Evolutionary conservation across 1,140 invertebrate genomes (phyloP), one percentile per base, ranked within the genome.

Genomic region (Antheraea pernyi): DNA sequence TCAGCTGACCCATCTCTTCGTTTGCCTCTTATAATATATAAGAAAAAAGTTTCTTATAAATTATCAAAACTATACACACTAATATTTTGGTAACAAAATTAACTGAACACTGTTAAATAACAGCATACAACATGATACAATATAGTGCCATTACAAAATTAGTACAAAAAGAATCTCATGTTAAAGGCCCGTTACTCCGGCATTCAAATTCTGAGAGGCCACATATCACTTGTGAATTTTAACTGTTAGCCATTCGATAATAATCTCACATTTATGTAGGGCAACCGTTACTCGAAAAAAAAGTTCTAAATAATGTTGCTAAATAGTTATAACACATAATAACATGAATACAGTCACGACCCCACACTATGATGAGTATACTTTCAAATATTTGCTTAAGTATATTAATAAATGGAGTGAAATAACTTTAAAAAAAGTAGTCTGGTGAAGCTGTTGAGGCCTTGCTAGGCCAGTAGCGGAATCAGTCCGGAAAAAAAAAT

Each of bases 191-290:
- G 46, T 53, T 53, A 53, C 11, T 53, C 0, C 16, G 46, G 9
- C 46, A 53, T 53, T 53, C 46, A n/a, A 53, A 53, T 53, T 53
- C 46, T 53, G 11, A 53, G 46, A 53, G 46, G 46, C 16, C 11
- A 53, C 46, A 53, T 53, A 53, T 53, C 46, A 53, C 11, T 53
- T 53, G 46, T 53, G 46, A 53, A 53, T 53, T 53, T 53, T 53
- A 53, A 53, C 46, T 53, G 46, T 53, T 53, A 53, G 46, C 13
- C 46, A 53, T 53, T 53, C 46, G 46, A 53, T 53, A 53, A 53
- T 53, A 53, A 53, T 53, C 46, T 53, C 46, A 16, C 46, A 53
- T 53, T 53, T 16, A 53, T 53, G 13, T 53, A 53, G 46, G 46
- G 11, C 46, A 11, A 53, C 46, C 46, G 46, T 53, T 53, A 53